Base-by-base conservation (phyloP, 2,888 invertebrate genomes). In the Athalia rosae region DNA sequence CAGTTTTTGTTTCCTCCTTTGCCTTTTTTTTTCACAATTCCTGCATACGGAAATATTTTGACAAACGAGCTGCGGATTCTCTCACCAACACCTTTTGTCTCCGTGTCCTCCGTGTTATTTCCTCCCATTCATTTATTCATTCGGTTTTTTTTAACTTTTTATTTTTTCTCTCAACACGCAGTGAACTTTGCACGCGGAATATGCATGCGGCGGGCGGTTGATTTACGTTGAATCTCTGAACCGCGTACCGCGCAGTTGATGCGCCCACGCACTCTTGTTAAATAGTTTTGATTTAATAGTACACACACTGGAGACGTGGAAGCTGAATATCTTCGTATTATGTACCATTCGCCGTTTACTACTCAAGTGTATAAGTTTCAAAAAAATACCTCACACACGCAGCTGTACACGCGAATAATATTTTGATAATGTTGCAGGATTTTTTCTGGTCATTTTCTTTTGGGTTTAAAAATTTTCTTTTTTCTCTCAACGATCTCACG, bases 251-350 rank as follows among this genome's bases (percentile, higher is more conserved):
- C 28, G 28, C 28, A 28, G 28, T 28, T 28, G 28, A 28, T 28
- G 28, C 28, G 28, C 59, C 64, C 67, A 66, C 59, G 67, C 48
- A 69, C 4, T 58, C 66, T 43, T 59, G 77, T 58, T 77, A 69
- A 69, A 77, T 77, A 77, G 77, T 77, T 28, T 69, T 61, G 77
- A 69, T 77, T 77, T 61, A 77, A 77, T 77, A 59, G 56, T 67
- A 64, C 13, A 28, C 13, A 28, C 28, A 7, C 71, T 69, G 13
- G 9, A 41, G 41, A 45, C 77, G 77, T 77, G 77, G 77, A 69
- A 28, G 28, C 28, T 13, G 47, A 58, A 69, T 69, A n/a, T 69
- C 69, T 15, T 48, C n/a, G 6, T 43, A 53, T 28, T 15, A 15
- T 47, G 15, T 6, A 13, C 13, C 13, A 13, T 58, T n/a, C 15